These are phyloP conservation scores for Globodera rostochiensis DNA, from an alignment of 1,140 invertebrate species.

Conservation along the genomic window DNA sequence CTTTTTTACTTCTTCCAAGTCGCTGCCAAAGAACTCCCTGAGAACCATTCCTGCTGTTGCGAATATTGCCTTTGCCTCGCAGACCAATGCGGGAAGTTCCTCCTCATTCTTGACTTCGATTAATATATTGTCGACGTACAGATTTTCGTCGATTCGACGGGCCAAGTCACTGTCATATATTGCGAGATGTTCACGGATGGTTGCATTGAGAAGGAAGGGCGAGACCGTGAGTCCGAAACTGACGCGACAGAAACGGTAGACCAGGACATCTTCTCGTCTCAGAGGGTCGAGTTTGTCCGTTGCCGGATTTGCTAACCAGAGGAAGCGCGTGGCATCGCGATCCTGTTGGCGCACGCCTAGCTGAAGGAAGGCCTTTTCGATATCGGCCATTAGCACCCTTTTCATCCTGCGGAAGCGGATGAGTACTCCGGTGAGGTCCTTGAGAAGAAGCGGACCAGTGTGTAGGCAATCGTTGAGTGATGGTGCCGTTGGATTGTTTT, in stretches of 20 bases:
- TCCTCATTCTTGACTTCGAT: neutral
- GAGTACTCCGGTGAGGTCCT: neutral
- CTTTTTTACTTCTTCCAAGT: neutral
- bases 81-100: too few relatives aligned
- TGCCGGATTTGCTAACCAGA: conserved; percentile 20
- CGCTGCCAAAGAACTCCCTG: neutral
- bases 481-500: neutral
- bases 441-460: neutral
- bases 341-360: neutral
- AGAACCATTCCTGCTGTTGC: neutral
- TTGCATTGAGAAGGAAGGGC: conserved; percentile 1
- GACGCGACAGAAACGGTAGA: conserved; percentile 31
- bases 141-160: conserved; percentile 1
- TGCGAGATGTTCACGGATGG: neutral
- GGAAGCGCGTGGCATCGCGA: conserved; percentile 25
- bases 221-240: conserved; percentile 10
- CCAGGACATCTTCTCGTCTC: conserved; percentile 23
- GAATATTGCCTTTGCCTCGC: neutral
- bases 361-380: conserved; percentile 34
- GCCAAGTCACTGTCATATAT: neutral
- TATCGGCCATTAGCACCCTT: neutral
- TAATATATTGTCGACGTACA: conserved; percentile 11
- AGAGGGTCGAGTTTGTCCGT: neutral
- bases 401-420: neutral
- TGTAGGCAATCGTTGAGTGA: conserved; percentile 17